A percentile compares a stretch with the other conserved stretches of the same genome.
Evolutionary conservation across 2,797 vertebrate genomes (phyloP).

Genomic region (Epinephelus awoara): DNA sequence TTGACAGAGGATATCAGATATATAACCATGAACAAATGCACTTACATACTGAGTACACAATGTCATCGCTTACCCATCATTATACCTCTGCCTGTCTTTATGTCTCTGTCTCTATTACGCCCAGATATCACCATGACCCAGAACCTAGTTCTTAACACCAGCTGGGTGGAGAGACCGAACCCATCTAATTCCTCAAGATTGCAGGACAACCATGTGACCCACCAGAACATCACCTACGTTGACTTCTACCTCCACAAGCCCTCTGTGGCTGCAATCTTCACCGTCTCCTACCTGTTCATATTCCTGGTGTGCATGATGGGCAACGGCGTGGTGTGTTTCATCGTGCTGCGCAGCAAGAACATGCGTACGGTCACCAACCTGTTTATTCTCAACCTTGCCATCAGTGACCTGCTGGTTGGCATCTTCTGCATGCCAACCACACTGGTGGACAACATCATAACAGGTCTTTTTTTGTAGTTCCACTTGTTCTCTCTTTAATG

Average conservation of each 20-base stretch:
- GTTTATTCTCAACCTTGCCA: constrained; percentile 94
- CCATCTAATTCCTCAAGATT: constrained; percentile 61
- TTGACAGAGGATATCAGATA: neutral
- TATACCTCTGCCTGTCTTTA: neutral
- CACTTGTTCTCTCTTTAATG: neutral
- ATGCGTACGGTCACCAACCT: constrained; percentile 94
- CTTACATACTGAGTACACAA: neutral
- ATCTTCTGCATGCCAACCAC: constrained; percentile 97
- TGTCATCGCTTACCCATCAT: neutral
- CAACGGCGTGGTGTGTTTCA: constrained; percentile 91
- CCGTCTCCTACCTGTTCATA: constrained; percentile 92
- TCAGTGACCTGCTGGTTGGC: constrained; percentile 94
- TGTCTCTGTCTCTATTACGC: constrained; percentile 4
- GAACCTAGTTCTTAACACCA: constrained; percentile 70
- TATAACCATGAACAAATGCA: neutral
- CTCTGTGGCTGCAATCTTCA: constrained; percentile 88
- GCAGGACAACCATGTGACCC: constrained; percentile 41
- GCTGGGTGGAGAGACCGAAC: constrained; percentile 54
- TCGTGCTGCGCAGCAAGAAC: constrained; percentile 88
- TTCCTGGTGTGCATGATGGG: constrained; percentile 94
- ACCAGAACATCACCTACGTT: constrained; percentile 88
- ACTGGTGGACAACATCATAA: constrained; percentile 94
- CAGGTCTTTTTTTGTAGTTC: constrained; percentile 83
- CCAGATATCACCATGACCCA: constrained; percentile 67
- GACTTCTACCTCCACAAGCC: constrained; percentile 92